Conservation (phyloP, 2,113 vertebrate species). For the Entosphenus tridentatus region DNA sequence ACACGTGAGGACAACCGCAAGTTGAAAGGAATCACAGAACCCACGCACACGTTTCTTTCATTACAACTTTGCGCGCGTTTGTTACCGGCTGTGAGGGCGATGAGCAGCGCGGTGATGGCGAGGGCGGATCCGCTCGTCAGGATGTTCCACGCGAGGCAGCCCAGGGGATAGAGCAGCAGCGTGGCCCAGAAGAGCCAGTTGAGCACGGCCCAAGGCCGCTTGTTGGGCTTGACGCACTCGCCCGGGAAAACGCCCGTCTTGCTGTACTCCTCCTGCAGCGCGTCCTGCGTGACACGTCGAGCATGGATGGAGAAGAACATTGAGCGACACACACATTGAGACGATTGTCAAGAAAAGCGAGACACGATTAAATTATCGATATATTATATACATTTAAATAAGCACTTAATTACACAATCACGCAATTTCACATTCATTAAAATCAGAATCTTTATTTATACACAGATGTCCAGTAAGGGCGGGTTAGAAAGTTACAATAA, state of each 20-base stretch:
- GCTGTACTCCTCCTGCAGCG: slow-evolving; percentile 65
- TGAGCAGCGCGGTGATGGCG: slow-evolving; percentile 64
- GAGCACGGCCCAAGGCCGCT: slow-evolving; percentile 64
- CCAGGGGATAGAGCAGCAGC: slow-evolving; percentile 69
- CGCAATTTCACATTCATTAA: no score
- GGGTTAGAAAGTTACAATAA: no score
- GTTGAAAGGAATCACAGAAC: not conserved
- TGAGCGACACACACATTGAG: not conserved
- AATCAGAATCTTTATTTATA: no score
- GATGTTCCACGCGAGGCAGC: slow-evolving; percentile 65
- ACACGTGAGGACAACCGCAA: not conserved
- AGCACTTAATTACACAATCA: no score
- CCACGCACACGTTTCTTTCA: not conserved
- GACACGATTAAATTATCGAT: no score
- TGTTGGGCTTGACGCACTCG: slow-evolving; percentile 34
- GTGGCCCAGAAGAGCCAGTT: slow-evolving; percentile 92
- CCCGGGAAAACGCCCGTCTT: slow-evolving; percentile 64
- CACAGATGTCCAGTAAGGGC: no score
- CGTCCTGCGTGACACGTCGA: slow-evolving; percentile 30
- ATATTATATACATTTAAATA: no score
- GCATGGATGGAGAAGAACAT: slow-evolving; percentile 5
- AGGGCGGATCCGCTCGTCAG: slow-evolving; percentile 75
- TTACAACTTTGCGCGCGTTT: no score
- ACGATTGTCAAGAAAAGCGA: no score
- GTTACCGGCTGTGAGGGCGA: slow-evolving; percentile 68